phyloP scores from a whole-genome alignment of 2,113 vertebrate species.

The Cryptotis parvus region DNA sequence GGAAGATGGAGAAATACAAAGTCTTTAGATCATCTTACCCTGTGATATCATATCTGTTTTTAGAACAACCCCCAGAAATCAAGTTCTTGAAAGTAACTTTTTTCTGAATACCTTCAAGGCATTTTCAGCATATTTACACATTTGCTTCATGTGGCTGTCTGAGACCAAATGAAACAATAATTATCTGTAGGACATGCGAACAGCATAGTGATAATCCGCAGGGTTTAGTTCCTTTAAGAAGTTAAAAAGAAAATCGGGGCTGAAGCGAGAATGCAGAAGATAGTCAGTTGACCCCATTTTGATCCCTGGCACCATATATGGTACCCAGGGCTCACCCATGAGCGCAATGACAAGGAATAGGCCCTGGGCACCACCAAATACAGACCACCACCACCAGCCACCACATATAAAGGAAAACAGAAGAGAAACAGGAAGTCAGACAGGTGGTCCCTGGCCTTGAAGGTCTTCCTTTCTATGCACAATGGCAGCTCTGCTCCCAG shows the following conservation, averaged over 20 bases:
- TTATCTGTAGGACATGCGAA: background rate
- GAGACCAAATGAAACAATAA: background rate
- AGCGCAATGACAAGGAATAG: no score
- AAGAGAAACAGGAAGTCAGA: background rate
- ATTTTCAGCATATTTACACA: background rate
- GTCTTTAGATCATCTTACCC: background rate
- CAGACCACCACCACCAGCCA: background rate
- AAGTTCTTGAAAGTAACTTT: slow-evolving; percentile 33
- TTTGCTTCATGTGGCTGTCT: background rate
- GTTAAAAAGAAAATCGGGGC: background rate
- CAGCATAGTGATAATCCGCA: background rate
- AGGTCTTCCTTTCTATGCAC: background rate
- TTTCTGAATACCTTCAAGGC: background rate
- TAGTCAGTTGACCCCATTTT: no score
- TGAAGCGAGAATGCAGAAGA: no score
- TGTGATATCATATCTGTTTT: slow-evolving; percentile 30
- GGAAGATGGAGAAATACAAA: background rate
- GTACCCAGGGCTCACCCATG: no score
- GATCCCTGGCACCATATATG: no score
- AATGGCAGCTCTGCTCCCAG: background rate
- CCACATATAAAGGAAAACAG: no score
- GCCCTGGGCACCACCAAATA: no score
- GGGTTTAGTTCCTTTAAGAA: background rate
- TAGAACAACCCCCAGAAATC: background rate
- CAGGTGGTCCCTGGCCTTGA: background rate